Base-by-base conservation (phyloP, 2,888 invertebrate species). In the Ectemnius cavifrons region DNA sequence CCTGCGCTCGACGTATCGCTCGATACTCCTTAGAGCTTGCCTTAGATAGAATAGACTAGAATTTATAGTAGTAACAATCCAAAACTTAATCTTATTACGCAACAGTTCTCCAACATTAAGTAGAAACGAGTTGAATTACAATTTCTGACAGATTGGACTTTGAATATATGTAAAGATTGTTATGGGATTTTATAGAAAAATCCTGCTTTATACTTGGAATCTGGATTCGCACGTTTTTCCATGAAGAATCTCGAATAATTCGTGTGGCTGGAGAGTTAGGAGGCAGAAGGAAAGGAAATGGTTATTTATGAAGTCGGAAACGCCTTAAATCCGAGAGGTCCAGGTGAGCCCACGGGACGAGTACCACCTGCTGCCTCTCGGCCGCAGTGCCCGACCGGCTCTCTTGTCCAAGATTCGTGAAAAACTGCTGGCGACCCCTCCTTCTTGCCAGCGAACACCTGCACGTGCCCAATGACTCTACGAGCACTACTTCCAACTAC, bases 341-440 rank as follows among this genome's bases (percentile, higher is more conserved):
- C 86, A 86, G 85, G 85, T 86, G 85, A 84, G 73, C 69, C 80
- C 75, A 68, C 71, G 67, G 77, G 56, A 79, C 78, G 76, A 67
- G 75, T 81, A 83, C 84, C 87, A 87, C 87, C 87, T 87, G 87
- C 87, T 84, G 86, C 81, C 83, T 76, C 52, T 63, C 71, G 62
- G 71, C 76, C 78, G 58, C 65, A 45, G 14, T 20, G 49, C 37
- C 71, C 71, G 74, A 71, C 71, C 75, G 77, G 72, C 73, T 77
- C 66, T 63, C 65, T 58, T 70, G 67, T 64, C 47, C 66, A 67
- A 57, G 77, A 65, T 72, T 73, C 66, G 68, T 79, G 82, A 81
- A 81, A 78, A 82, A 78, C 78, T 74, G 71, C 79, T 16, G 47
- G n/a, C 20, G 46, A 67, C 23, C 74, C 76, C 71, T 63, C 63